These are phyloP conservation scores for Sciurus vulgaris DNA, from an alignment of 2,797 vertebrate species.

Conservation along the genomic window DNA sequence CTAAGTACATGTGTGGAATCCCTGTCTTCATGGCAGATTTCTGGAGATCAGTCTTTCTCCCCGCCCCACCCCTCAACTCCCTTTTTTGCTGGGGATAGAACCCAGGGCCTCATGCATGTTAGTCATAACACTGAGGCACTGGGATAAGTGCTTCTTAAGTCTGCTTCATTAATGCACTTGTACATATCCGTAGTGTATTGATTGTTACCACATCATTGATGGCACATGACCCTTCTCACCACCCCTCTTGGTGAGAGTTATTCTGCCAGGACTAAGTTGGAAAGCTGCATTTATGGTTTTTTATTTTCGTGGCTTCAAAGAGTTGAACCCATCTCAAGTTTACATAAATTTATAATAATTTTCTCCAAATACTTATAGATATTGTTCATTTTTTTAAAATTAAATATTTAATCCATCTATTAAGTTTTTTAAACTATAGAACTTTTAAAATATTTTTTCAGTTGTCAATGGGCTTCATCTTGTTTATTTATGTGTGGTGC, in stretches of 20 bases:
- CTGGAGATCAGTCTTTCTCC: not conserved
- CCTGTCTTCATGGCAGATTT: not conserved
- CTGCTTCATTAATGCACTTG: not conserved
- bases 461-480: too few species aligned
- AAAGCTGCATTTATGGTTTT: not conserved
- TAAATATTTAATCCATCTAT: not conserved
- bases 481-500: too few species aligned
- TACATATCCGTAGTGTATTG: not conserved
- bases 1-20: not conserved
- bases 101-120: not conserved
- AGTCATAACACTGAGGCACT: not conserved
- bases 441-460: not conserved
- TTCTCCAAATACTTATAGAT: not conserved
- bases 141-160: not conserved
- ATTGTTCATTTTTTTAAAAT: not conserved
- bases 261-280: not conserved
- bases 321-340: constrained; percentile 17
- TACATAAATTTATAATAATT: not conserved
- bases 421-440: not conserved
- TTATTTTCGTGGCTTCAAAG: not conserved
- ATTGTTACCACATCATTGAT: not conserved
- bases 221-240: not conserved
- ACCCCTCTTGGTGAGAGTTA: not conserved
- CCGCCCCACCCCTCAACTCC: too few species aligned
- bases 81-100: too few species aligned